Percentiles rank a stretch among this genome's conserved stretches.
These are phyloP conservation scores for Ariopsis seemanni DNA, from an alignment of 2,113 vertebrate species.

Conservation along the genomic window DNA sequence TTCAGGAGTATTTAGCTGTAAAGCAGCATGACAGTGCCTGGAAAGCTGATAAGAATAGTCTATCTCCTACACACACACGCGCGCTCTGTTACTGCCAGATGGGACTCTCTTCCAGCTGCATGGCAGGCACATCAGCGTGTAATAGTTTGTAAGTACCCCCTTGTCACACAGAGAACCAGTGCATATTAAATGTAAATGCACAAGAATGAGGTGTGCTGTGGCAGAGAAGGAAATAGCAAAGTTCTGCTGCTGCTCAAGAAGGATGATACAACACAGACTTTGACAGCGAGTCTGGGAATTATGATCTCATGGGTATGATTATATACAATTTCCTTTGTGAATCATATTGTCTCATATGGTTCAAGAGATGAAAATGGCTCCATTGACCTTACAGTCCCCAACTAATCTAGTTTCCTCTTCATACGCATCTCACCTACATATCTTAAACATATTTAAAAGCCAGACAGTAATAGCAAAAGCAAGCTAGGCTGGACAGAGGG, in stretches of 20 bases:
- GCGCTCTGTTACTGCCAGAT: slow-evolving; percentile 33
- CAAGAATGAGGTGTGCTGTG: neutral
- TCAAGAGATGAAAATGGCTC: slow-evolving; percentile 30
- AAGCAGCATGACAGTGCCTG: slow-evolving; percentile 47
- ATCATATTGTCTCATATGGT: slow-evolving; percentile 6
- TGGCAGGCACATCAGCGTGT: slow-evolving; percentile 44
- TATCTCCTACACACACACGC: neutral
- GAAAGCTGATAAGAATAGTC: slow-evolving; percentile 39
- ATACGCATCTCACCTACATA: slow-evolving; percentile 20
- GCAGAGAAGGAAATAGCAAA: slow-evolving; percentile 23
- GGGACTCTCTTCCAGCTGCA: slow-evolving; percentile 29
- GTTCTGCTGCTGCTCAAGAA: slow-evolving; percentile 6
- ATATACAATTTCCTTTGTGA: slow-evolving; percentile 20
- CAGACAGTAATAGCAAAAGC: slow-evolving; percentile 41
- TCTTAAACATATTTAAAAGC: slow-evolving; percentile 26
- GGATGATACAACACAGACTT: neutral
- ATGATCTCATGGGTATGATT: slow-evolving; percentile 24
- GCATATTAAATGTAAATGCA: slow-evolving; percentile 44
- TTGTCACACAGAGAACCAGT: slow-evolving; percentile 38
- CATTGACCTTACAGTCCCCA: neutral
- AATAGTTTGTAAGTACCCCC: slow-evolving; percentile 57
- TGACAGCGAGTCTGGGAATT: slow-evolving; percentile 21
- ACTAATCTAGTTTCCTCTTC: slow-evolving; percentile 18
- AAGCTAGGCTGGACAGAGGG: slow-evolving; percentile 22
- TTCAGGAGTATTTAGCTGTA: slow-evolving; percentile 54